Percentiles rank a stretch among this genome's conserved stretches.
phyloP scores from a whole-genome alignment of 2,797 vertebrate genomes.

The Heliangelus exortis region DNA sequence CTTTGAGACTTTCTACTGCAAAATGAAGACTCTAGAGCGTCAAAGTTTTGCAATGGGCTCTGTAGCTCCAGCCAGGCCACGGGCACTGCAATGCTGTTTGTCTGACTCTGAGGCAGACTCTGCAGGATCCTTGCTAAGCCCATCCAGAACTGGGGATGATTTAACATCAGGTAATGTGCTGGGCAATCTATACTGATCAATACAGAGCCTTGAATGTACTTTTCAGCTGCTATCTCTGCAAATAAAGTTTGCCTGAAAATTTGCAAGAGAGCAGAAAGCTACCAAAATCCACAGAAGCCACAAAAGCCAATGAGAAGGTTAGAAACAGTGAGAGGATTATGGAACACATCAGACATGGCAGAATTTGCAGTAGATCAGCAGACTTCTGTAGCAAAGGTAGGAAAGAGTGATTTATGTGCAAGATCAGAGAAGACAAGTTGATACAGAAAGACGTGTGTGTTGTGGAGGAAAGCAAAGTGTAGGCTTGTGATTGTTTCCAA shows the following conservation, averaged over 20 bases:
- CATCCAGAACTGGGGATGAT: rapidly evolving
- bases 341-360: neutral
- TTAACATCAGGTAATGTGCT: neutral
- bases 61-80: neutral
- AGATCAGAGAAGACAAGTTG: neutral
- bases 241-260: neutral
- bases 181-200: neutral
- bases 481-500: neutral
- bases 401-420: neutral
- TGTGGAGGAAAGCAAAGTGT: neutral
- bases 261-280: neutral
- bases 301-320: neutral
- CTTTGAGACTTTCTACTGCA: neutral
- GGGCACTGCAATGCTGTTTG: neutral
- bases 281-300: neutral
- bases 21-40: neutral
- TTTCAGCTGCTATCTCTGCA: neutral
- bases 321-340: neutral
- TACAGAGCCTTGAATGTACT: neutral
- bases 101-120: neutral
- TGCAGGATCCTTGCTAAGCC: neutral
- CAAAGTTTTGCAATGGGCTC: neutral
- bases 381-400: neutral
- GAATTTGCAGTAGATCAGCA: neutral
- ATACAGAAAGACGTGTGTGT: neutral